Evolutionary conservation across 2,113 vertebrate species (phyloP).

Genomic region (Esox niger): DNA sequence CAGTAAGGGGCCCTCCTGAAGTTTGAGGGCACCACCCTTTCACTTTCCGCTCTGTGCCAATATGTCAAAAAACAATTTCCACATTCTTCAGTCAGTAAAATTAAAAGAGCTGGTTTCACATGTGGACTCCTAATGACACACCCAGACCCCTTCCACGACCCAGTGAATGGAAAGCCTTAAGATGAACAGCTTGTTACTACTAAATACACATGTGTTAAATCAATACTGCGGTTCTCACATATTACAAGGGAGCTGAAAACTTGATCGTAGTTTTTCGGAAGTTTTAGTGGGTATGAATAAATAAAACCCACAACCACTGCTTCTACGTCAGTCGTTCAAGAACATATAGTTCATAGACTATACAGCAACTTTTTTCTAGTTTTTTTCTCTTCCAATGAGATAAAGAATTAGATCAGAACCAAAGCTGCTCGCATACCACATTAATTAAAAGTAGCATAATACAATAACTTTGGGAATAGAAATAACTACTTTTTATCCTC

Average conservation of each 20-base stretch:
- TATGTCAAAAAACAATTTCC: too few relatives aligned
- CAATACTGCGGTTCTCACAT: too few relatives aligned
- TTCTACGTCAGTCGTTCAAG: neutral
- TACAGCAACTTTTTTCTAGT: neutral
- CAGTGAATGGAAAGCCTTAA: too few relatives aligned
- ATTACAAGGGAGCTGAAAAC: neutral
- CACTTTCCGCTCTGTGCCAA: too few relatives aligned
- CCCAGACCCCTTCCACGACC: too few relatives aligned
- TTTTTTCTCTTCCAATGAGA: neutral
- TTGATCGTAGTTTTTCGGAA: neutral
- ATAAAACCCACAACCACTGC: neutral
- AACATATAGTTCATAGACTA: neutral
- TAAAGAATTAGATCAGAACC: neutral
- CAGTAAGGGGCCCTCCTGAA: too few relatives aligned
- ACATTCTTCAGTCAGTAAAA: too few relatives aligned
- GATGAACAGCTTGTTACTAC: too few relatives aligned
- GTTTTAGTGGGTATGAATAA: neutral
- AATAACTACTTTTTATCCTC: neutral
- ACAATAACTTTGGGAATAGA: neutral
- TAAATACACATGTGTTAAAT: too few relatives aligned
- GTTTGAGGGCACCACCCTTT: too few relatives aligned
- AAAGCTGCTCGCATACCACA: neutral
- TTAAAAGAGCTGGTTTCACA: too few relatives aligned
- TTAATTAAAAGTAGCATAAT: neutral
- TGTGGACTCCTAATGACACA: too few relatives aligned